Percentiles rank a stretch among this genome's conserved stretches.
phyloP scores from a whole-genome alignment of 2,797 vertebrate genomes.

The Helostoma temminkii region DNA sequence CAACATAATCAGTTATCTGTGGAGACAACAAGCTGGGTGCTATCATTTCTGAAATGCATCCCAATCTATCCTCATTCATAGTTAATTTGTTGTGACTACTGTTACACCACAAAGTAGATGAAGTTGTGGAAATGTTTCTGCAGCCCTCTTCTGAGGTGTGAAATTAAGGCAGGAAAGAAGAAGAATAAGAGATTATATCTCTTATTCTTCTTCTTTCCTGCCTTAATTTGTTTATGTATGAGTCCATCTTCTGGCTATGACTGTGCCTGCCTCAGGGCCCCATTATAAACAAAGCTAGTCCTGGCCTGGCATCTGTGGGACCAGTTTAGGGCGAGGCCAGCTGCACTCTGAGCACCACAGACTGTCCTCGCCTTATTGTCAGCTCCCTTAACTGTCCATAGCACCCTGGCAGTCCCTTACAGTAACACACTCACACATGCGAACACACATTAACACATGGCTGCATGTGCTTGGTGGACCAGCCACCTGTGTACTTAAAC shows the following conservation, averaged over 20 bases:
- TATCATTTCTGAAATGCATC: background rate
- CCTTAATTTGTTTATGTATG: conserved; percentile 45
- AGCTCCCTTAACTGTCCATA: conserved; percentile 52
- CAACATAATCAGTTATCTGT: background rate
- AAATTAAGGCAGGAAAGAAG: too few relatives aligned
- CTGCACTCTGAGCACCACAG: conserved; percentile 46
- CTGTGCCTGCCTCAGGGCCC: conserved; percentile 9
- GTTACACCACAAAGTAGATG: too few relatives aligned
- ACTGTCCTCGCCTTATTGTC: conserved; percentile 68
- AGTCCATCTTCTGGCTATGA: conserved; percentile 9
- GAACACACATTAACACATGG: conserved; percentile 42
- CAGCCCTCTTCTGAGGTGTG: background rate
- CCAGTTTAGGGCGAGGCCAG: conserved; percentile 32
- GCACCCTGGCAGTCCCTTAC: conserved; percentile 30
- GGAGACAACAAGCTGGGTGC: too few relatives aligned
- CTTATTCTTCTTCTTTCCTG: conserved; percentile 1
- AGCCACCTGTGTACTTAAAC: conserved; percentile 49
- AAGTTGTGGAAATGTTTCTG: background rate
- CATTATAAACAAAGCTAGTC: conserved; percentile 23
- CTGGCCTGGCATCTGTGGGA: conserved; percentile 30
- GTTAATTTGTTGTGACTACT: too few relatives aligned
- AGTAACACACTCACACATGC: conserved; percentile 18
- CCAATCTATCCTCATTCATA: too few relatives aligned
- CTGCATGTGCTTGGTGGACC: conserved; percentile 10
- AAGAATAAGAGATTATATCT: too few relatives aligned